phyloP scores from a whole-genome alignment of 2,113 vertebrate species.

The Theristicus caerulescens region DNA sequence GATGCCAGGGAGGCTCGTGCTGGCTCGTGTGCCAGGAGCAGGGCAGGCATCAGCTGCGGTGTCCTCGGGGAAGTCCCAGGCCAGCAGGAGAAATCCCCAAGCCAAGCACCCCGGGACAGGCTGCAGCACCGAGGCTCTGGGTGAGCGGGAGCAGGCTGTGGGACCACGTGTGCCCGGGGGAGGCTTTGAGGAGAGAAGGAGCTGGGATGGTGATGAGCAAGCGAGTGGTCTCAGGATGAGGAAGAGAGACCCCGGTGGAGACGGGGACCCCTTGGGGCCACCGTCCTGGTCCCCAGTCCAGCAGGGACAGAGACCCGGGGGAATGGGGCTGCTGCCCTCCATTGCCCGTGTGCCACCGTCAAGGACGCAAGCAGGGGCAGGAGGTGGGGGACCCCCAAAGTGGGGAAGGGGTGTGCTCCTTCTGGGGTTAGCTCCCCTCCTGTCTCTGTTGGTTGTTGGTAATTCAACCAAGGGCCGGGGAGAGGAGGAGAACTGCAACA shows the following conservation, averaged over 20 bases:
- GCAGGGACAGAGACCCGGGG: rapidly evolving
- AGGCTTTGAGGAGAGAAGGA: background rate
- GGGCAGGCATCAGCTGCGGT: background rate
- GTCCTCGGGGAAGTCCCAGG: background rate
- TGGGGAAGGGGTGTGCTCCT: background rate
- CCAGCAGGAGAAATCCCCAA: background rate
- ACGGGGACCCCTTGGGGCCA: background rate
- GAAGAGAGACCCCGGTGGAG: background rate
- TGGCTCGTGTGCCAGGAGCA: rapidly evolving
- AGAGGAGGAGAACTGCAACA: background rate
- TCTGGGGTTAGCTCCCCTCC: background rate
- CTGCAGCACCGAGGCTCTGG: background rate
- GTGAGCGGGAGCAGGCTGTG: background rate
- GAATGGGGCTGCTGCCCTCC: background rate
- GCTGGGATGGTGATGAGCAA: background rate
- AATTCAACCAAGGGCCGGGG: background rate
- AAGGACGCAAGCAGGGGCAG: background rate
- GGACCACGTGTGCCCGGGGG: rapidly evolving
- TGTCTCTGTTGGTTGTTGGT: background rate
- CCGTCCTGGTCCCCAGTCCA: background rate
- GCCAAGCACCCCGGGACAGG: background rate
- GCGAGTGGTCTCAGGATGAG: background rate
- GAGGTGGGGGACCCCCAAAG: background rate
- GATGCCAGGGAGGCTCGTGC: rapidly evolving
- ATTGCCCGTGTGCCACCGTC: rapidly evolving